Evolutionary conservation across 2,888 invertebrate genomes (phyloP).

Genomic region (Melinopterus prodromus): DNA sequence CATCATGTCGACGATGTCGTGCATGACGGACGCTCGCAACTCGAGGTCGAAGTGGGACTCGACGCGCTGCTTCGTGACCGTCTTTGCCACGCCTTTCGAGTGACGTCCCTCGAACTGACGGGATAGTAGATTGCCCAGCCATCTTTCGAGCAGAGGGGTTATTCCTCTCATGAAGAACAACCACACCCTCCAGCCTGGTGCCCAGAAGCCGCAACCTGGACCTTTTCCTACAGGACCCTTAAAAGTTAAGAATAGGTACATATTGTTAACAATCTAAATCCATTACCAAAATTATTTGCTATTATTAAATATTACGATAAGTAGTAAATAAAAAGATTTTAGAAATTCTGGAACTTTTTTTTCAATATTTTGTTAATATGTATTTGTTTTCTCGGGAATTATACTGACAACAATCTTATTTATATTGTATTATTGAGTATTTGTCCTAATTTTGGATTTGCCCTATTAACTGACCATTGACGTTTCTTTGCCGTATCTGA

Average conservation of each 20-base stretch:
- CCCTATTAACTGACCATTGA: no score
- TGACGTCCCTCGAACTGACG: slow-evolving; percentile 99
- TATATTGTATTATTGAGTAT: no score
- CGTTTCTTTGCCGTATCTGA: no score
- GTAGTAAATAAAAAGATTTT: no score
- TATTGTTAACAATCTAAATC: no score
- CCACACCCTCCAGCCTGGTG: slow-evolving; percentile 99
- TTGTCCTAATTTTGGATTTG: no score
- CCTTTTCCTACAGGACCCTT: slow-evolving; percentile 98
- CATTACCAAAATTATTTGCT: no score
- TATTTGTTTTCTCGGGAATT: no score
- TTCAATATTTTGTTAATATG: no score
- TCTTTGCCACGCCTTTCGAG: slow-evolving; percentile 99
- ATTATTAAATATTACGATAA: no score
- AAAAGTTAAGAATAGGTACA: slow-evolving; percentile 17
- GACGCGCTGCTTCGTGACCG: slow-evolving; percentile 99
- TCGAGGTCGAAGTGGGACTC: slow-evolving; percentile 99
- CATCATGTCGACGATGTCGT: slow-evolving; percentile 99
- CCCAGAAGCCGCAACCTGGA: slow-evolving; percentile 98
- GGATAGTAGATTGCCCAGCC: slow-evolving; percentile 98
- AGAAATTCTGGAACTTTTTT: no score
- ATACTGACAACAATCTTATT: no score
- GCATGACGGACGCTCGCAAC: slow-evolving; percentile 94
- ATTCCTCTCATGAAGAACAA: slow-evolving; percentile 99
- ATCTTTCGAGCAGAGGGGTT: slow-evolving; percentile 95